phyloP scores from a whole-genome alignment of 2,113 vertebrate genomes.

The Saguinus midas region DNA sequence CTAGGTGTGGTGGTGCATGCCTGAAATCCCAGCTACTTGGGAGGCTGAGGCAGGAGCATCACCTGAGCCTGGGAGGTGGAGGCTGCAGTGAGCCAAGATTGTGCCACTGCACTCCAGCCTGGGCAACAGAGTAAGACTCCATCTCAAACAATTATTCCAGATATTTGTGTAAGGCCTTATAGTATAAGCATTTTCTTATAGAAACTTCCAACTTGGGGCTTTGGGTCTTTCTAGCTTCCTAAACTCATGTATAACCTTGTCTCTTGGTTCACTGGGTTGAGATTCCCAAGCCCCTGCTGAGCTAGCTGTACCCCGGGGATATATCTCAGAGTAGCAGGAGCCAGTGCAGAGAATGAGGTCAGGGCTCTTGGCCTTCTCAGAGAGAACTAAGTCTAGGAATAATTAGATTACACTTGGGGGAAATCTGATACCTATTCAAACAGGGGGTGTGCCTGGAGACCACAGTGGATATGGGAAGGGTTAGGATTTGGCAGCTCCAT shows the following conservation, averaged over 20 bases:
- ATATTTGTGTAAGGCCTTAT: neutral
- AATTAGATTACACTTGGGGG: neutral
- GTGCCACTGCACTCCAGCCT: no score
- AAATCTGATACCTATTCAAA: slow-evolving; percentile 2
- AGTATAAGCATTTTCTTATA: neutral
- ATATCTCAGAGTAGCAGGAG: neutral
- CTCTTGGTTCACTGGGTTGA: neutral
- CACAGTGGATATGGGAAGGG: neutral
- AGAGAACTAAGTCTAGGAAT: neutral
- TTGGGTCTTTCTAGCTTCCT: neutral
- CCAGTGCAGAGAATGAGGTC: neutral
- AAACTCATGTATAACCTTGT: neutral
- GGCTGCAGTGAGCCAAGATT: no score
- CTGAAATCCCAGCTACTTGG: no score
- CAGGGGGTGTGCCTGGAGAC: neutral
- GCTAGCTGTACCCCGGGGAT: neutral
- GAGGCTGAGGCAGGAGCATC: no score
- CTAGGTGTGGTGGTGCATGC: no score
- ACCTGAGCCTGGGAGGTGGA: no score
- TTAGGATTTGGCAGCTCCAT: neutral
- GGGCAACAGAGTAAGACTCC: no score
- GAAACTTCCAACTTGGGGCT: neutral
- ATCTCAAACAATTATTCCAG: neutral
- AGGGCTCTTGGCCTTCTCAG: neutral
- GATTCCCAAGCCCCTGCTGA: neutral